Conservation (phyloP, 2,797 vertebrate species). For the Aselliscus stoliczkanus region DNA sequence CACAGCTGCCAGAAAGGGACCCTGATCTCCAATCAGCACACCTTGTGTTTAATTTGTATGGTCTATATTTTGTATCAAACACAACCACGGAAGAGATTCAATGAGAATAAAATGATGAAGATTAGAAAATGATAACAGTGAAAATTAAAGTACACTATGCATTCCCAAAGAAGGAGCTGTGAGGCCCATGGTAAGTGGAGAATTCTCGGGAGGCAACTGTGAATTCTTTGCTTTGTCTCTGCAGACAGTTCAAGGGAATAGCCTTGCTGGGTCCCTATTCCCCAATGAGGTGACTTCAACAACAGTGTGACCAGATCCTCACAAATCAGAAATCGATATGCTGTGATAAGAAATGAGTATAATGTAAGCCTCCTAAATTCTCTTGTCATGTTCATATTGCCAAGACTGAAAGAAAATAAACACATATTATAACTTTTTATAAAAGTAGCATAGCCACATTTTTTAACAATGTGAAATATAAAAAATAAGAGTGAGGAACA, state of each 20-base stretch:
- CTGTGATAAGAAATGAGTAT: background rate
- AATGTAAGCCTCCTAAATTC: background rate
- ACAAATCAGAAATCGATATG: background rate
- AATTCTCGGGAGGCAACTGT: background rate
- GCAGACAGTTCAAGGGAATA: background rate
- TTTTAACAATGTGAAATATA: background rate
- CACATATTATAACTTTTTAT: background rate
- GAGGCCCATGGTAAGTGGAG: background rate
- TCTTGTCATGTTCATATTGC: background rate
- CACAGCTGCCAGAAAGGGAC: background rate
- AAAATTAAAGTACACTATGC: background rate
- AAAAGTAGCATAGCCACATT: background rate
- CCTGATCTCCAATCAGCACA: background rate
- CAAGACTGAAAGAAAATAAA: background rate
- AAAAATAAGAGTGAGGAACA: background rate
- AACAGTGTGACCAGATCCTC: background rate
- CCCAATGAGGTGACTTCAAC: background rate
- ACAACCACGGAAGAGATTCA: background rate
- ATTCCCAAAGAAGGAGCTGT: background rate
- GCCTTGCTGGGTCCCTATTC: background rate
- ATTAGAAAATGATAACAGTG: background rate
- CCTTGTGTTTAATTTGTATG: background rate
- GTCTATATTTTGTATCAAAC: background rate
- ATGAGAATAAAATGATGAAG: background rate
- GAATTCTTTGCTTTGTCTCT: background rate